Evolutionary conservation across 1,140 invertebrate genomes (phyloP).

Genomic region (Archivesica marissinica): DNA sequence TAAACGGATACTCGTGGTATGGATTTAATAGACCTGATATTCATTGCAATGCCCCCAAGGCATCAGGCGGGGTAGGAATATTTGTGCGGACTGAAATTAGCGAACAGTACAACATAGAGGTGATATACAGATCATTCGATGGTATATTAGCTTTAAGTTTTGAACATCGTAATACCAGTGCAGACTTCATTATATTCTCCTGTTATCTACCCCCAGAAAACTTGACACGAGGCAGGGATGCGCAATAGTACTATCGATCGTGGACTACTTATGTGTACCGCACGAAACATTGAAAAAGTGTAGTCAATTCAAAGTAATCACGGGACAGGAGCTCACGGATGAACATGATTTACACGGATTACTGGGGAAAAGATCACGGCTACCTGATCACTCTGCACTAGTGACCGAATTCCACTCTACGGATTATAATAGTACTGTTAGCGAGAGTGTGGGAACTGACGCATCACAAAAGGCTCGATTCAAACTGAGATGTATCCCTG

Average conservation of each 20-base stretch:
- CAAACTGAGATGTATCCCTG: constrained; percentile 11
- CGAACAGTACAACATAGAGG: background rate
- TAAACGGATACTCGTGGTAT: constrained; percentile 9
- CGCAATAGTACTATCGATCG: constrained; percentile 30
- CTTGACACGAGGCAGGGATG: constrained; percentile 34
- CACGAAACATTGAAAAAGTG: constrained; percentile 8
- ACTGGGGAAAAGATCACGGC: constrained; percentile 12
- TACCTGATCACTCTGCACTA: constrained; percentile 31
- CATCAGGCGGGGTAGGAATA: constrained; percentile 61
- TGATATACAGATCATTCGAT: constrained; percentile 37
- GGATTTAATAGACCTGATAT: constrained; percentile 49
- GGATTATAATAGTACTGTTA: no score
- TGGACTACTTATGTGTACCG: constrained; percentile 54
- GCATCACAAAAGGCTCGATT: background rate
- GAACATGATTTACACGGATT: constrained; percentile 19
- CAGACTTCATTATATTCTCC: constrained; percentile 46
- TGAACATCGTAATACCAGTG: background rate
- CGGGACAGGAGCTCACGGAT: constrained; percentile 5
- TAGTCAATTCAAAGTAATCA: background rate
- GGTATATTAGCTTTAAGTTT: constrained; percentile 55
- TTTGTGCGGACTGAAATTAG: constrained; percentile 41
- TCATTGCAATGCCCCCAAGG: constrained; percentile 57
- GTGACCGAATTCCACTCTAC: background rate
- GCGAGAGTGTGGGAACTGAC: background rate
- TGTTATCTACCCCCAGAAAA: constrained; percentile 44